These are phyloP conservation scores for Synanthedon tipuliformis DNA, from an alignment of 2,888 invertebrate genomes.

Conservation along the genomic window DNA sequence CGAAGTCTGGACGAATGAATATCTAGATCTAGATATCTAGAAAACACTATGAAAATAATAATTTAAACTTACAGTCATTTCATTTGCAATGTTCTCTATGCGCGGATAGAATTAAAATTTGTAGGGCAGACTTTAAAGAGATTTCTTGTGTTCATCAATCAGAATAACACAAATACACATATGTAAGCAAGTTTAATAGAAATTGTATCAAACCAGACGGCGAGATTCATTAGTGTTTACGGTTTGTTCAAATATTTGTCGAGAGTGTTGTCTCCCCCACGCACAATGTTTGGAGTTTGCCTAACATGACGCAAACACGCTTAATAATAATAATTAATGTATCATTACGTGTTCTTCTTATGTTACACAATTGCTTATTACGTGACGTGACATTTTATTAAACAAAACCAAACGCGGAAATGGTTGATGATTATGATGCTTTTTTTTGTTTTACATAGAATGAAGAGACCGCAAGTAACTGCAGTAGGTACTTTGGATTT, in stretches of 20 bases:
- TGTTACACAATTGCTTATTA: neutral
- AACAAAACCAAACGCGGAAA: too few species aligned
- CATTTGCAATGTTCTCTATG: too few species aligned
- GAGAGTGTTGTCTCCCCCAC: neutral
- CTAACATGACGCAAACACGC: neutral
- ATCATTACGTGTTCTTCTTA: neutral
- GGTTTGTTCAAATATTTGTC: neutral
- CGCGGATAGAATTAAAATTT: too few species aligned
- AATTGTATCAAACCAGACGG: neutral
- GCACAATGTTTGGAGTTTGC: neutral
- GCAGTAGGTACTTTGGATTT: too few species aligned
- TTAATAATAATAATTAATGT: neutral
- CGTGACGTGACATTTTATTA: neutral
- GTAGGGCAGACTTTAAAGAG: too few species aligned
- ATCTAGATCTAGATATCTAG: too few species aligned
- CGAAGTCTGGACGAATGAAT: too few species aligned
- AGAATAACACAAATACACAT: neutral
- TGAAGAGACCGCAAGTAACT: too few species aligned
- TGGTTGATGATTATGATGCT: too few species aligned
- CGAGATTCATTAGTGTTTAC: neutral
- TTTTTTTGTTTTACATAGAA: too few species aligned
- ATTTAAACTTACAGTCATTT: too few species aligned
- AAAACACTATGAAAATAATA: too few species aligned
- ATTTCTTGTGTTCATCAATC: neutral
- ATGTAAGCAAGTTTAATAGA: neutral